These are phyloP conservation scores for Caenorhabditis sinica DNA, from an alignment of 2,888 invertebrate species.

Conservation along the genomic window DNA sequence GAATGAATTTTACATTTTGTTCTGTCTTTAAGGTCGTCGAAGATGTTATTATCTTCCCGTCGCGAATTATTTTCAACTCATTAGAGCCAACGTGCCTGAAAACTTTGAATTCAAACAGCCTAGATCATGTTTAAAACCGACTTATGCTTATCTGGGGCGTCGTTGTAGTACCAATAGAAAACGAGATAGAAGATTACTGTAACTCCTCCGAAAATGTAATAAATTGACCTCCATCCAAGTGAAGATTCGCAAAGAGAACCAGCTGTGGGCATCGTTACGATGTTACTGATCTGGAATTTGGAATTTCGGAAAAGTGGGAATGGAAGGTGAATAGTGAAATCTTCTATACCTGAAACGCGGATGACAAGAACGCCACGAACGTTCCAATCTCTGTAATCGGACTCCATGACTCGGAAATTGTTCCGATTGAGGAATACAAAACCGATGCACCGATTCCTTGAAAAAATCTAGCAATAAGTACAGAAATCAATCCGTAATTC, in stretches of 20 bases:
- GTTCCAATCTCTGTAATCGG: slow-evolving; percentile 59
- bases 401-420: slow-evolving; percentile 68
- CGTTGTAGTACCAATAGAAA: slow-evolving; percentile 66
- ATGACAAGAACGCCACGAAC: slow-evolving; percentile 67
- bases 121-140: neutral
- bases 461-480: slow-evolving; percentile 43
- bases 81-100: slow-evolving; percentile 52
- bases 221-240: slow-evolving; percentile 67
- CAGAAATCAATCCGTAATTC: slow-evolving; percentile 38
- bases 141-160: slow-evolving; percentile 66
- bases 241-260: slow-evolving; percentile 65
- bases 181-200: slow-evolving; percentile 53
- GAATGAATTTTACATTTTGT: slow-evolving; percentile 22
- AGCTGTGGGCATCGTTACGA: slow-evolving; percentile 68
- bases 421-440: slow-evolving; percentile 65
- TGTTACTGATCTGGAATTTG: slow-evolving; percentile 62
- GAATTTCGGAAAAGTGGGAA: neutral
- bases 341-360: slow-evolving; percentile 60
- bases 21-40: neutral
- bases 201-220: slow-evolving; percentile 64
- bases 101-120: neutral
- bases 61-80: slow-evolving; percentile 61
- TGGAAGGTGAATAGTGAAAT: too few relatives aligned
- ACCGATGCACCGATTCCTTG: slow-evolving; percentile 67
- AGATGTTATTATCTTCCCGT: slow-evolving; percentile 47